Percentiles rank a stretch among this genome's conserved stretches.
Evolutionary conservation across 2,797 vertebrate genomes (phyloP).

Genomic region (Tragopan temminckii): DNA sequence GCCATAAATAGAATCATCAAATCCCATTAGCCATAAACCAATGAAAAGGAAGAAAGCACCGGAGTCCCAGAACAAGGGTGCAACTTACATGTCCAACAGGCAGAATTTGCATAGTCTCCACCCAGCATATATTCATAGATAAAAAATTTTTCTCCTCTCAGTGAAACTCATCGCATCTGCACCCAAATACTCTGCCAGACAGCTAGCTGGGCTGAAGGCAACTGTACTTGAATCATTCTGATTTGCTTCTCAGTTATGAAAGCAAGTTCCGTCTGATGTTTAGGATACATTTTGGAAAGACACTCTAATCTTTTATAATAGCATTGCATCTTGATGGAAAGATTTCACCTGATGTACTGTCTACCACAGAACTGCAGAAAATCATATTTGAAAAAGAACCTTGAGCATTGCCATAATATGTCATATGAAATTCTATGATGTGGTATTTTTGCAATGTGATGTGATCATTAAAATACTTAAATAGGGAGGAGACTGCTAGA

Average conservation of each 20-base stretch:
- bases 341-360: neutral
- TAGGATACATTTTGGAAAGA: neutral
- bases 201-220: neutral
- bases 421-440: neutral
- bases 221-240: neutral
- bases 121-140: neutral
- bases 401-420: neutral
- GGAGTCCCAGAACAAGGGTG: neutral
- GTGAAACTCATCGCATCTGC: neutral
- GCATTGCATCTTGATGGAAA: neutral
- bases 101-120: neutral
- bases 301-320: neutral
- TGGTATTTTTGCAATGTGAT: neutral
- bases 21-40: neutral
- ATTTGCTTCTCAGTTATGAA: neutral
- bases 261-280: neutral
- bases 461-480: neutral
- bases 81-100: neutral
- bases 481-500: neutral
- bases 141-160: neutral
- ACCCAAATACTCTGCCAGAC: neutral
- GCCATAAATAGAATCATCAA: neutral
- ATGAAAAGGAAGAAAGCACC: neutral
- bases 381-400: neutral
- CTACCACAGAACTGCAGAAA: neutral